A percentile compares a stretch with the other conserved stretches of the same genome.
phyloP scores from a whole-genome alignment of 2,113 vertebrate species.

The Gobiocypris rarus region DNA sequence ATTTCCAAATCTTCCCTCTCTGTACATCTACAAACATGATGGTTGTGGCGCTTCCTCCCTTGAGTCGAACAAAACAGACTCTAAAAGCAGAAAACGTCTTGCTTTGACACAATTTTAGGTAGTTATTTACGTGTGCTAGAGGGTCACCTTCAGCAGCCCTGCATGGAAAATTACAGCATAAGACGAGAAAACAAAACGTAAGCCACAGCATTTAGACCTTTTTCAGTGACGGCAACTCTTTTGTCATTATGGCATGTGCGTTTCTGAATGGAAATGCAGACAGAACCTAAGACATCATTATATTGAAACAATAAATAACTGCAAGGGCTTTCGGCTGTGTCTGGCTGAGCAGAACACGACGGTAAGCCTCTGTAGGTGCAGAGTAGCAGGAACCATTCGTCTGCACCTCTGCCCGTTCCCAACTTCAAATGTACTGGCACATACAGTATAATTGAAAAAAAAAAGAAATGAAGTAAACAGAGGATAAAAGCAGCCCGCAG shows the following conservation, averaged over 20 bases:
- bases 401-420: conserved; percentile 49
- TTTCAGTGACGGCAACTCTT: conserved; percentile 44
- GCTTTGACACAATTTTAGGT: conserved; percentile 55
- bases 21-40: conserved; percentile 34
- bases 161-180: conserved; percentile 48
- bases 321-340: conserved; percentile 44
- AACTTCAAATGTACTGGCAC: conserved; percentile 58
- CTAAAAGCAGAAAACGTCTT: conserved; percentile 41
- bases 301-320: conserved; percentile 62
- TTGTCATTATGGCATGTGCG: conserved; percentile 44
- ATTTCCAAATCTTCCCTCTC: conserved; percentile 34
- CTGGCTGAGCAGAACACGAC: conserved; percentile 54
- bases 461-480: conserved; percentile 47
- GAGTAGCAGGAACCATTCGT: conserved; percentile 51
- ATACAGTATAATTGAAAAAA: conserved; percentile 49
- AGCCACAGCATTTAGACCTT: conserved; percentile 45
- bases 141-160: conserved; percentile 54
- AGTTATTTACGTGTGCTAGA: conserved; percentile 56
- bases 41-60: conserved; percentile 26
- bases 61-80: conserved; percentile 39
- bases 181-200: conserved; percentile 41
- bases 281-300: conserved; percentile 61
- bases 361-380: conserved; percentile 44
- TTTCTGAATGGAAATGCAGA: conserved; percentile 49
- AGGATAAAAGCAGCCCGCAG: conserved; percentile 15